Conservation (phyloP, 2,113 vertebrate species). For the Diphyllodes magnificus region DNA sequence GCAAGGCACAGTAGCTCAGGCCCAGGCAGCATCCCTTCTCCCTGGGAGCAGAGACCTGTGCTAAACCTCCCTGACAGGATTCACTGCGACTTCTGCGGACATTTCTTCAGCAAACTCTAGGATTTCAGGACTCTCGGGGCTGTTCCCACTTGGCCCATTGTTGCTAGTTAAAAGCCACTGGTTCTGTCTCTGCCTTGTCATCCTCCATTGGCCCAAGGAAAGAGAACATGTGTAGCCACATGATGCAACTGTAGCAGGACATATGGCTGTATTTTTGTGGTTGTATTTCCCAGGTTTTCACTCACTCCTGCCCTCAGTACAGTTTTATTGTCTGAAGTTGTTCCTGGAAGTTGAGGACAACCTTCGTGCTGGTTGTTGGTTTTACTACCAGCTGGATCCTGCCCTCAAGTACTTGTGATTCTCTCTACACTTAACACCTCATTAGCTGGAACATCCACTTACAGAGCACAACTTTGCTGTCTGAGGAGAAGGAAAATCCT, state of each 20-base stretch:
- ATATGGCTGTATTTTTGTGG: background rate
- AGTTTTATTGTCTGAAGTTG: background rate
- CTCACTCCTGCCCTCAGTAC: background rate
- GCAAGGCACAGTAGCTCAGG: background rate
- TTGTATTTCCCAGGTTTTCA: background rate
- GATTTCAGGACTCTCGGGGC: background rate
- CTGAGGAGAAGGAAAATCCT: constrained; percentile 6
- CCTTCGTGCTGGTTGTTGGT: background rate
- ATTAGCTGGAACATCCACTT: constrained; percentile 30
- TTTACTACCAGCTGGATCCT: constrained; percentile 28
- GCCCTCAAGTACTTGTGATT: constrained; percentile 5
- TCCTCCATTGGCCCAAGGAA: background rate
- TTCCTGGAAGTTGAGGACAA: background rate
- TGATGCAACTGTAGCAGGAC: background rate
- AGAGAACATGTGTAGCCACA: background rate
- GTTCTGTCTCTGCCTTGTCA: background rate
- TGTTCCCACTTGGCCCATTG: background rate
- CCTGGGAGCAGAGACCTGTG: background rate
- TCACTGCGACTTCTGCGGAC: background rate
- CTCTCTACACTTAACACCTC: constrained; percentile 39
- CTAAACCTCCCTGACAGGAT: background rate
- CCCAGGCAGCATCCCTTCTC: background rate
- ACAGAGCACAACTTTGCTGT: background rate
- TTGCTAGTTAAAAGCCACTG: background rate
- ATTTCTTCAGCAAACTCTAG: background rate